Conservation (phyloP, 2,113 vertebrate genomes). For the Paralichthys olivaceus region DNA sequence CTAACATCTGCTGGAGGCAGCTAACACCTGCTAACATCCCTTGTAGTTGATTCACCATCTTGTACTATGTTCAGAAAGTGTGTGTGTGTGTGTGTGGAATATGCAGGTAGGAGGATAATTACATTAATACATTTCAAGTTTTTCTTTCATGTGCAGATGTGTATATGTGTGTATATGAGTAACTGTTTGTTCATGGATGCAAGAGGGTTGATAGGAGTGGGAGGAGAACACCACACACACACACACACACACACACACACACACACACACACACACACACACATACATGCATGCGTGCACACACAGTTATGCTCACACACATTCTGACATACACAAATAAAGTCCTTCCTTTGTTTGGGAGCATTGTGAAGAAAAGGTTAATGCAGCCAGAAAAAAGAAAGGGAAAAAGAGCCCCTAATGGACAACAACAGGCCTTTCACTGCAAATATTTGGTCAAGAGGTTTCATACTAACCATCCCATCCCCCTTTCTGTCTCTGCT, state of each 20-base stretch:
- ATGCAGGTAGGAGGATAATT: slow-evolving; percentile 8
- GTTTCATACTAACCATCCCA: slow-evolving; percentile 44
- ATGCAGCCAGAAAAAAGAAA: slow-evolving; percentile 57
- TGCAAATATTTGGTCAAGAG: slow-evolving; percentile 61
- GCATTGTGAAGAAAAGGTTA: slow-evolving; percentile 64
- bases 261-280: slow-evolving; percentile 4
- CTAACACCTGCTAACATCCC: no score
- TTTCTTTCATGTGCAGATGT: slow-evolving; percentile 13
- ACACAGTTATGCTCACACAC: not conserved
- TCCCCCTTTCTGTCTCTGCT: slow-evolving; percentile 26
- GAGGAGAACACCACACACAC: not conserved
- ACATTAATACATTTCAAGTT: slow-evolving; percentile 21
- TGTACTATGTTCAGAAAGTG: no score
- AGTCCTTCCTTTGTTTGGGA: slow-evolving; percentile 56
- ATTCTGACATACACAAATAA: slow-evolving; percentile 33
- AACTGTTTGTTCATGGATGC: slow-evolving; percentile 1
- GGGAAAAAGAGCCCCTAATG: slow-evolving; percentile 51
- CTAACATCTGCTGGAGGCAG: no score
- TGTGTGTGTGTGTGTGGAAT: not conserved
- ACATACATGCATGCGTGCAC: slow-evolving; percentile 26
- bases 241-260: not conserved
- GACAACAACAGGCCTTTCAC: slow-evolving; percentile 63
- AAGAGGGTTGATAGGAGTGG: slow-evolving; percentile 19
- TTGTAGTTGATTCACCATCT: no score
- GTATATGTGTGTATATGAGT: not conserved